Base-by-base conservation (phyloP, 1,140 invertebrate species). In the Drosophila orena region DNA sequence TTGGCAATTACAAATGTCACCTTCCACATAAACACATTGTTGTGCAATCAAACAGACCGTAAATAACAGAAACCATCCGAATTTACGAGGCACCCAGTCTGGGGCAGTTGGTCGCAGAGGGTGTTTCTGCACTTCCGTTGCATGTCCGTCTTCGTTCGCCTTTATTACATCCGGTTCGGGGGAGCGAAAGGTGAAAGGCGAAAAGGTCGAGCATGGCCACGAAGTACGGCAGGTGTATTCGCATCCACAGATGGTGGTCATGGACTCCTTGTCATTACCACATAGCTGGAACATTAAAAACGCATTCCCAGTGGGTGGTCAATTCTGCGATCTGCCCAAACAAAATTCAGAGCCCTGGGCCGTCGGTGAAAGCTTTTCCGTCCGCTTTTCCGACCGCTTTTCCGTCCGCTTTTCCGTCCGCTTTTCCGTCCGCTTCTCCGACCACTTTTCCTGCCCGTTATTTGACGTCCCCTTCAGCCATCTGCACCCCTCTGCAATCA, bases 11-110 rank as follows among this genome's bases (percentile, higher is more conserved):
- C 68, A 70, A 77, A 81, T 77, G 77, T 61, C 81, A 73, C 66
- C 66, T 68, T 79, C 50, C 55, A 57, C 52, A 84, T 76, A 72
- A 79, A 77, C 80, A 84, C 76, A 77, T 66, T 59, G 79, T 81
- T 81, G 74, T 78, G 81, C 81, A 84, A 85, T 81, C 79, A 84
- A 81, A 81, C 62, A 61, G 50, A 76, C 62, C 79, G 79, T 81
- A 74, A 81, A 74, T 81, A 77, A 74, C 71, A 61, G 54, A 44
- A 68, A 58, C 15, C 52, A 78, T 35, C 68, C 57, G 35, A 77
- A 77, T 73, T 62, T 74, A 74, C 70, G 70, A 73, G 70, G 54
- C 65, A 38, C 22, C 34, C 59, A 42, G 47, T 64, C 58, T 11
- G 52, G 52, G 61, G 30, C 15, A 22, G 22, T 30, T 53, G 27